These are phyloP conservation scores for Sebastes steindachneri DNA, from an alignment of 2,797 vertebrate species.

Conservation along the genomic window DNA sequence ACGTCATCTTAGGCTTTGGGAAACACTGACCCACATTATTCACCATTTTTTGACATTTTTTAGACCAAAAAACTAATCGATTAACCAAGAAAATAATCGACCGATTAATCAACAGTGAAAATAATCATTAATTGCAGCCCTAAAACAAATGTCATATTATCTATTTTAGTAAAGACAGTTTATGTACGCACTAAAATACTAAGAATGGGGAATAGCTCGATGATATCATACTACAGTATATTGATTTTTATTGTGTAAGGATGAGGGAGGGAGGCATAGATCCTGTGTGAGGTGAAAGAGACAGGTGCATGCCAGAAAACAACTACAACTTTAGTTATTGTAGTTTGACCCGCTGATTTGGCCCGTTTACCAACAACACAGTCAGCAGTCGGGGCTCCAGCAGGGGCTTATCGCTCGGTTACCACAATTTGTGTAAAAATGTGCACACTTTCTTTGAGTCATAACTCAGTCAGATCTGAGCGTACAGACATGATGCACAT, in stretches of 20 bases:
- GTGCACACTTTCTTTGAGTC: too few relatives aligned
- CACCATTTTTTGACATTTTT: too few relatives aligned
- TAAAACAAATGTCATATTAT: not conserved
- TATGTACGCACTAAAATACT: not conserved
- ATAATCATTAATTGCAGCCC: too few relatives aligned
- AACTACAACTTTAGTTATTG: not conserved
- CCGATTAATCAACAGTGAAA: too few relatives aligned
- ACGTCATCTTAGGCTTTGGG: too few relatives aligned
- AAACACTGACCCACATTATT: too few relatives aligned
- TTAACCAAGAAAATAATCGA: too few relatives aligned
- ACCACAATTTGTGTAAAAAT: too few relatives aligned
- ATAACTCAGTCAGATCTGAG: too few relatives aligned
- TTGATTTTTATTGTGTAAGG: not conserved
- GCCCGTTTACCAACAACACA: not conserved
- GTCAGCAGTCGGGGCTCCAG: not conserved
- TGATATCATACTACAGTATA: not conserved
- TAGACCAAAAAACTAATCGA: too few relatives aligned
- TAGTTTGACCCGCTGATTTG: not conserved
- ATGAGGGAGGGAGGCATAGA: not conserved
- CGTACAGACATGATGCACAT: too few relatives aligned
- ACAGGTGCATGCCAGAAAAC: not conserved
- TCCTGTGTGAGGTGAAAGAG: not conserved
- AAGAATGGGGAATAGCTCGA: not conserved
- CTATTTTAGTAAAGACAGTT: not conserved
- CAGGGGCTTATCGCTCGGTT: not conserved